Conservation (phyloP, 2,113 vertebrate genomes). For the Pycnonotus jocosus region DNA sequence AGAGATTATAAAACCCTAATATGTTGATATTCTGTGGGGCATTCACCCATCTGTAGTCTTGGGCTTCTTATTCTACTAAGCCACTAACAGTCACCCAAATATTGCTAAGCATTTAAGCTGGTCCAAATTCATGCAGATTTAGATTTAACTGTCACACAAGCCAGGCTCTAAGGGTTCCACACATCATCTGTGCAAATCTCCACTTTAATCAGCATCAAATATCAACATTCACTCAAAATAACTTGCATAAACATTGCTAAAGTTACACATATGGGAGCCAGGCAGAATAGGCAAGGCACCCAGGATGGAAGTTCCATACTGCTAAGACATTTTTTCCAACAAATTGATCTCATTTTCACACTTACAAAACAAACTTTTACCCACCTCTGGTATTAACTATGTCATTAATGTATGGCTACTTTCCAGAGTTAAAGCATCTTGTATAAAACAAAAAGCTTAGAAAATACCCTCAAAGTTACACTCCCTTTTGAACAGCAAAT, state of each 20-base stretch:
- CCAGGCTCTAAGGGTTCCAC: neutral
- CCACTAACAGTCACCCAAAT: neutral
- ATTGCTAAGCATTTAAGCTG: constrained; percentile 47
- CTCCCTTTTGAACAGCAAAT: neutral
- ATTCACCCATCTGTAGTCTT: neutral
- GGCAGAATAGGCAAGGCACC: neutral
- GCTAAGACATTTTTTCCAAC: neutral
- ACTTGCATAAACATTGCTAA: neutral
- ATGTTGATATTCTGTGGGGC: neutral
- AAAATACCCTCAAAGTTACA: neutral
- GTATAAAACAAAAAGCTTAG: neutral
- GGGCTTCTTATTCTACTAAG: constrained; percentile 24
- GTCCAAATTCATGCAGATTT: constrained; percentile 27
- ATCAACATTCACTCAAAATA: neutral
- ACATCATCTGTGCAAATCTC: constrained; percentile 18
- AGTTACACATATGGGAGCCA: neutral
- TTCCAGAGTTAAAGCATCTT: neutral
- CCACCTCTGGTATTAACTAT: neutral
- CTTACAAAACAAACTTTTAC: neutral
- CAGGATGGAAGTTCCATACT: neutral
- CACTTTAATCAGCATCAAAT: neutral
- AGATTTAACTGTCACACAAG: constrained; percentile 1
- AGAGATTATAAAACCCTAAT: neutral
- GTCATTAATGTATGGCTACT: neutral
- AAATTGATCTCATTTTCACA: neutral